Conservation (phyloP, 2,797 vertebrate genomes). For the Ibycter americanus region DNA sequence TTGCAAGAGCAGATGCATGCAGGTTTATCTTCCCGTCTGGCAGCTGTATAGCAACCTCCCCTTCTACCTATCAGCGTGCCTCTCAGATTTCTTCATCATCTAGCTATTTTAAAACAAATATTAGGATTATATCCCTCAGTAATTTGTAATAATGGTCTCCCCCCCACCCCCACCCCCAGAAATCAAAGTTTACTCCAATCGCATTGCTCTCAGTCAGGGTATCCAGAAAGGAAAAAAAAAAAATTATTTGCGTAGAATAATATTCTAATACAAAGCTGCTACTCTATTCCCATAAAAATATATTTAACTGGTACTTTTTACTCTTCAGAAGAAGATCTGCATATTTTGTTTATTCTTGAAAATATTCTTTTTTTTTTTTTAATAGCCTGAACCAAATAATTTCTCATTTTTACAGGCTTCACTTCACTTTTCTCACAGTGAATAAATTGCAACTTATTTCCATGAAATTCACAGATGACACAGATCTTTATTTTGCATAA, state of each 20-base stretch:
- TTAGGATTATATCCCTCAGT: not conserved
- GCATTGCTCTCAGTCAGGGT: not conserved
- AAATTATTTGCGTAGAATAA: not conserved
- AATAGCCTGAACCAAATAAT: slow-evolving; percentile 98
- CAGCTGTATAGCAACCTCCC: not conserved
- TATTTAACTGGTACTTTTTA: slow-evolving; percentile 35
- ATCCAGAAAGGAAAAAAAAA: not conserved
- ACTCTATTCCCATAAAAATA: slow-evolving; percentile 22
- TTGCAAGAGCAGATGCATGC: rapidly evolving
- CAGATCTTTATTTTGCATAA: slow-evolving; percentile 99
- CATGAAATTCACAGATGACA: slow-evolving; percentile 98
- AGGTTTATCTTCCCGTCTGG: not conserved
- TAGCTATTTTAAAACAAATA: not conserved
- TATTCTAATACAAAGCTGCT: not conserved
- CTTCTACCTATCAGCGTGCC: not conserved
- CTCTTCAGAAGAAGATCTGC: slow-evolving; percentile 47
- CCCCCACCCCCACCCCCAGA: too few species aligned
- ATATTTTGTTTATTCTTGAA: slow-evolving; percentile 88
- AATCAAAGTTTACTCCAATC: not conserved
- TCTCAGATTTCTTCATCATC: not conserved
- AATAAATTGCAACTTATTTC: slow-evolving; percentile 98
- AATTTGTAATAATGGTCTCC: not conserved
- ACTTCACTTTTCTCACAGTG: slow-evolving; percentile 88
- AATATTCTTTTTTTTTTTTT: slow-evolving; percentile 78
- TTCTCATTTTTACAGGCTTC: slow-evolving; percentile 92